These are phyloP conservation scores for Alcis repandata DNA, from an alignment of 2,888 invertebrate genomes.

Conservation along the genomic window DNA sequence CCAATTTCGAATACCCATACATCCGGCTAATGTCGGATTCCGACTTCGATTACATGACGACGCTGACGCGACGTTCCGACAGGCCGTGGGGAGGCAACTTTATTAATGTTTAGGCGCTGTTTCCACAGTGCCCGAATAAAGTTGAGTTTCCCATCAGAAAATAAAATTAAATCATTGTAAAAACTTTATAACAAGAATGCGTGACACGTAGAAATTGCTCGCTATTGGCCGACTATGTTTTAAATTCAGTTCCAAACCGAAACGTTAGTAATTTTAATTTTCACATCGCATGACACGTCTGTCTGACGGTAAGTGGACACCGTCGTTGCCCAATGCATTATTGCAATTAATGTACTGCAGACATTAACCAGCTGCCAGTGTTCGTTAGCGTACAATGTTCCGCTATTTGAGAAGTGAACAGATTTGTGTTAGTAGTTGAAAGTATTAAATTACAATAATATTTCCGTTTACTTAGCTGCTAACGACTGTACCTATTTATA, in stretches of 20 bases:
- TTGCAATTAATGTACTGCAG: slow-evolving; percentile 20
- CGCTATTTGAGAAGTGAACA: slow-evolving; percentile 15
- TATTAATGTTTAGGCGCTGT: slow-evolving; percentile 17
- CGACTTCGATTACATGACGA: slow-evolving; percentile 73
- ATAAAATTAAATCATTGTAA: too few relatives aligned
- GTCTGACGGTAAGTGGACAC: slow-evolving; percentile 20
- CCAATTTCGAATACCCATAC: slow-evolving; percentile 82
- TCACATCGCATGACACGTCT: background rate
- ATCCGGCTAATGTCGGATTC: slow-evolving; percentile 76
- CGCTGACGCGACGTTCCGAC: slow-evolving; percentile 47
- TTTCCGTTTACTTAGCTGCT: background rate
- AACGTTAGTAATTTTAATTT: slow-evolving; percentile 17
- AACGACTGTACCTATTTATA: background rate
- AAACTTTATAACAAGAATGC: too few relatives aligned
- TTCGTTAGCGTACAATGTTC: slow-evolving; percentile 25
- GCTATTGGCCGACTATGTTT: background rate
- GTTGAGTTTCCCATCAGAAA: slow-evolving; percentile 7
- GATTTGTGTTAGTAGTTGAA: slow-evolving; percentile 48
- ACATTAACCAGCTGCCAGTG: slow-evolving; percentile 23
- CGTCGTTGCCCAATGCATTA: slow-evolving; percentile 12
- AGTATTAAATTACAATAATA: slow-evolving; percentile 6
- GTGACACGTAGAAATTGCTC: background rate
- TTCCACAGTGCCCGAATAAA: background rate
- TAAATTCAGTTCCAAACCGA: slow-evolving; percentile 1
- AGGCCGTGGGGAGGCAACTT: slow-evolving; percentile 21